Evolutionary conservation across 1,140 invertebrate genomes (phyloP), one percentile per base, ranked within the genome.

Genomic region (Atta colombica): DNA sequence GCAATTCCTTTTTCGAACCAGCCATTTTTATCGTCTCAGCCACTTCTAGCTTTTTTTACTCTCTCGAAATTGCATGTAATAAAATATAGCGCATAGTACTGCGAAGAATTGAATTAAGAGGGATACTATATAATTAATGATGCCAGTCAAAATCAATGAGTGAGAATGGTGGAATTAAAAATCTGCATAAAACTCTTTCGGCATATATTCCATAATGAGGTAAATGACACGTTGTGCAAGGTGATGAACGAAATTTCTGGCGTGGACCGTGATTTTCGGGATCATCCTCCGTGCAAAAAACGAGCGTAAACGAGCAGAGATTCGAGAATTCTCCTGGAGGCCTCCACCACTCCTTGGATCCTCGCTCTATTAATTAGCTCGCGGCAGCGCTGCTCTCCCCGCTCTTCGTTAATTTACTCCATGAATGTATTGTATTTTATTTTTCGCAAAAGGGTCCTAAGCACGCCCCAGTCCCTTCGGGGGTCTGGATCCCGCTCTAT

Each of bases 401-500:
- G 58, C 63, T 85, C 88, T 63, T 68, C 77, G 91, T 92, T 93
- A 93, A 92, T 94, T 93, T 93, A 92, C 92, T 91, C 87, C 88
- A 88, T 88, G 92, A 88, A 89, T 88, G 88, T 87, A 91, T 90
- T 89, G 88, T 87, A 91, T 90, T 89, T 90, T 90, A 90, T 90
- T 90, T 90, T 90, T 90, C 89, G 81, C 87, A 88, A 82, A 45
- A 86, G 65, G 65, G 60, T 81, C 77, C 89, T 72, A 88, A 89
- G 71, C 74, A 81, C 89, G 88, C 69, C 58, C 84, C 86, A 25
- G 28, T 65, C 78, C 63, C 68, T 45, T 80, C 63, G 69, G 60
- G 58, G 66, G 61, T 71, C 86, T 69, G 78, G 66, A 88, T 84
- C 86, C 71, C 61, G 91, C 89, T 89, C 90, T 92, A 92, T 92